Evolutionary conservation across 2,113 vertebrate species (phyloP).

Genomic region (Sylvietta virens): DNA sequence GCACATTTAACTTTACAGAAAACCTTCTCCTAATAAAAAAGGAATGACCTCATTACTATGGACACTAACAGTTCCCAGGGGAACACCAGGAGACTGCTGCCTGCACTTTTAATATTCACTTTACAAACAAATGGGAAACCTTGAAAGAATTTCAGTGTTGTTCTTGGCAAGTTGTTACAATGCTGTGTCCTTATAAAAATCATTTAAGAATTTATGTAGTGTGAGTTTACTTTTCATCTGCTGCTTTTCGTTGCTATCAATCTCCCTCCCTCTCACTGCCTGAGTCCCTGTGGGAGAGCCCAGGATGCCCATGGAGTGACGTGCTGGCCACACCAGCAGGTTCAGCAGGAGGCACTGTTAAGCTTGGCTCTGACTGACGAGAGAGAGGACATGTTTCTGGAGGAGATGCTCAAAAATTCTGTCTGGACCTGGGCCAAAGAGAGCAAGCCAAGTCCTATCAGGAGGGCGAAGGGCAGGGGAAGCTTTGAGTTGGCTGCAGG

Average conservation of each 20-base stretch:
- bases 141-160: slow-evolving; percentile 67
- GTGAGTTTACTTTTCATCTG: slow-evolving; percentile 46
- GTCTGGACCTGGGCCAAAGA: background rate
- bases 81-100: slow-evolving; percentile 56
- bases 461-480: background rate
- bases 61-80: slow-evolving; percentile 73
- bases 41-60: slow-evolving; percentile 70
- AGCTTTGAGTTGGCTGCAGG: background rate
- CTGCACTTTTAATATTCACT: slow-evolving; percentile 71
- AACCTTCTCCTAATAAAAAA: slow-evolving; percentile 75
- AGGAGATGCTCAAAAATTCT: background rate
- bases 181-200: slow-evolving; percentile 61
- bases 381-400: background rate
- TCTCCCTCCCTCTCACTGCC: background rate
- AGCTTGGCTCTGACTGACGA: background rate
- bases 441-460: background rate
- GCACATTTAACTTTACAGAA: slow-evolving; percentile 75
- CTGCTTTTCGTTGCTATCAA: background rate
- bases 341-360: slow-evolving; percentile 19
- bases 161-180: slow-evolving; percentile 66
- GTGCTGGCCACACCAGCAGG: fast-evolving
- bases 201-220: slow-evolving; percentile 41
- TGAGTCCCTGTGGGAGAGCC: background rate
- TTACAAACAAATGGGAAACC: slow-evolving; percentile 72
- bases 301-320: background rate